A percentile compares a stretch with the other conserved stretches of the same genome.
phyloP scores from a whole-genome alignment of 1,140 invertebrate species.

The Achroia grisella region DNA sequence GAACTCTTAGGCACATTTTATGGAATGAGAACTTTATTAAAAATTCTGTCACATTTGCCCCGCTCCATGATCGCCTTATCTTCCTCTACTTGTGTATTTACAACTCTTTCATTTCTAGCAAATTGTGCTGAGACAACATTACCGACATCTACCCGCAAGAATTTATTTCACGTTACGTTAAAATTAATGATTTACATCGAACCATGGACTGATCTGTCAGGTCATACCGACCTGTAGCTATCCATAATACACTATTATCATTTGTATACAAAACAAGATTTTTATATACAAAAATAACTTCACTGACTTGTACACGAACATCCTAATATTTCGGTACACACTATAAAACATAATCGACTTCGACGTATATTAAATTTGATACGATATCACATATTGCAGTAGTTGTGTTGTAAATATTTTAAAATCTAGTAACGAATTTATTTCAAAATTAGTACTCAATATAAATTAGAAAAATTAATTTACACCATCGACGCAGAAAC shows the following conservation, averaged over 20 bases:
- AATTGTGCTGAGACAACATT: conserved; percentile 12
- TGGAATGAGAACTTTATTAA: conserved; percentile 31
- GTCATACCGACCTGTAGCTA: conserved; percentile 12
- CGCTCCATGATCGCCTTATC: conserved; percentile 21
- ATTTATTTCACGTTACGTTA: conserved; percentile 23
- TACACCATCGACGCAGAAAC: conserved; percentile 17
- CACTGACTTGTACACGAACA: conserved; percentile 7
- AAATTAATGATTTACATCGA: conserved; percentile 20
- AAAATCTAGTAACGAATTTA: not conserved
- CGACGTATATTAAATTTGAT: not conserved
- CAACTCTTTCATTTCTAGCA: conserved; percentile 20
- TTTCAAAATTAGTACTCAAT: conserved; percentile 18
- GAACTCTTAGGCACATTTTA: conserved; percentile 59
- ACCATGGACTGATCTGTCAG: conserved; percentile 18
- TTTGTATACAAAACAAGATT: conserved; percentile 10
- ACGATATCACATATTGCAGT: too few species aligned
- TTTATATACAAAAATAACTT: conserved; percentile 25
- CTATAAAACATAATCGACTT: conserved; percentile 1
- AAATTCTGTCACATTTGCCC: conserved; percentile 34
- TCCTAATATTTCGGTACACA: not conserved
- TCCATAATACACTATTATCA: conserved; percentile 2
- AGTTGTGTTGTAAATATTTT: not conserved
- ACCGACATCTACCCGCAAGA: conserved; percentile 12
- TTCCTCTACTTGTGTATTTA: conserved; percentile 37
- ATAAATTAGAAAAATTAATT: conserved; percentile 28